phyloP scores from a whole-genome alignment of 2,888 invertebrate species.

The Xylocampa areola region DNA sequence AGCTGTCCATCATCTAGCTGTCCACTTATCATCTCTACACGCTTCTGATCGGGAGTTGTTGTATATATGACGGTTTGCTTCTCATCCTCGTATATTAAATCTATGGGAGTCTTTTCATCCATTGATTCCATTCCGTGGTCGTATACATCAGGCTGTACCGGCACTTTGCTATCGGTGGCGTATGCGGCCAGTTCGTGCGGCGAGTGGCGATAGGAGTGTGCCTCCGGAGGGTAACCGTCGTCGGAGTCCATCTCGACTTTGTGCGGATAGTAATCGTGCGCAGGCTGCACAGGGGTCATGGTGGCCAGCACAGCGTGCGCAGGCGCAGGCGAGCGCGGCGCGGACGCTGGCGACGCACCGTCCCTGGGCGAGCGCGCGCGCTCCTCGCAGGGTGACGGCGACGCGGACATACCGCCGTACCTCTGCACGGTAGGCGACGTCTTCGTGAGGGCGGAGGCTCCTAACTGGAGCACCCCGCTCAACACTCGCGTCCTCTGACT shows the following conservation, averaged over 20 bases:
- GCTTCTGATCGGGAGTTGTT: slow-evolving; percentile 94
- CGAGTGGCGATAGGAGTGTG: slow-evolving; percentile 90
- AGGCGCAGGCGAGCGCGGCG: slow-evolving; percentile 91
- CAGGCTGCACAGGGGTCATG: slow-evolving; percentile 96
- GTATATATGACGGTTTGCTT: slow-evolving; percentile 96
- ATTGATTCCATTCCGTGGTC: slow-evolving; percentile 87
- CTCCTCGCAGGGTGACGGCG: slow-evolving; percentile 82
- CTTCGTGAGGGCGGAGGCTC: slow-evolving; percentile 80
- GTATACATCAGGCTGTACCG: slow-evolving; percentile 87
- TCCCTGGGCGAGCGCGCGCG: slow-evolving; percentile 84
- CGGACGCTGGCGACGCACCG: slow-evolving; percentile 86
- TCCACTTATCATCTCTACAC: slow-evolving; percentile 94
- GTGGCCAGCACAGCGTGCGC: slow-evolving; percentile 94
- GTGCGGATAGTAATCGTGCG: slow-evolving; percentile 91
- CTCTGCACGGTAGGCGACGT: slow-evolving; percentile 73
- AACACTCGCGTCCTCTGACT: slow-evolving; percentile 68
- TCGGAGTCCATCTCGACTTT: slow-evolving; percentile 91
- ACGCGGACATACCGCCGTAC: slow-evolving; percentile 85
- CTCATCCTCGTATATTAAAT: slow-evolving; percentile 95
- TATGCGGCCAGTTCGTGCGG: slow-evolving; percentile 87
- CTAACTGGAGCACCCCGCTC: slow-evolving; percentile 83
- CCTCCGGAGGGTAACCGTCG: slow-evolving; percentile 90
- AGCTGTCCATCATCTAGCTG: slow-evolving; percentile 90
- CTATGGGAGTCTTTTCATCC: slow-evolving; percentile 93
- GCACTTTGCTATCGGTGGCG: slow-evolving; percentile 90